Base-by-base conservation (phyloP, 2,113 vertebrate genomes). In the Triplophysa tibetana region DNA sequence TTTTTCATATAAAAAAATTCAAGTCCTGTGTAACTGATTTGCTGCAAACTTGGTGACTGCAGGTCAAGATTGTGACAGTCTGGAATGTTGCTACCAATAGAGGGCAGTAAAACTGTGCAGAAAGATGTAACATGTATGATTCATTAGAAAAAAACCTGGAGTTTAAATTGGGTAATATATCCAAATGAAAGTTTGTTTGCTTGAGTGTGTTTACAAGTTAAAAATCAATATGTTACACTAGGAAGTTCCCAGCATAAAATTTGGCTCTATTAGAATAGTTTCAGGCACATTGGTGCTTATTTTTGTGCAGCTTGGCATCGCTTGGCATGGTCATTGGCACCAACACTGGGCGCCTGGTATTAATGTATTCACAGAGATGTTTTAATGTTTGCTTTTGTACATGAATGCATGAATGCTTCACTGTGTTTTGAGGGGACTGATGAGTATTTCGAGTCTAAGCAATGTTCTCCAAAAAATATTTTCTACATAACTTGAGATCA, bases 21-120 rank as follows among this genome's bases (percentile, higher is more conserved):
- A 33, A 11, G 11, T 6, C 43, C 43, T 45, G 43, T 9, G 8
- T 12, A 2, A 45, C 9, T 9, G 11, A 45, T 45, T 12, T 45
- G 43, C 43, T 1, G 10, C 43, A 45, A 45, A 11, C 0, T 38
- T 9, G 43, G 43, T 45, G 3, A 43, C 11, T 45, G 8, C 10
- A 11, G 43, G 43, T 45, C 8, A 10, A 45, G 43, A 45, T 10
- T 11, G 43, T 12, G 9, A 54, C 50, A 10, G 7, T 9, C 6
- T 58, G 8, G n/a, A n/a, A 17, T 9, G n/a, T 14, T 38, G 6
- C 41, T 21, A 12, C 89, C 92, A 91, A 77, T 77, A 93, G 92
- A 87, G 89, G 52, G 87, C 90, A 86, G 68, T 87, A 77, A 80
- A 84, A 83, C 75, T 79, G 75, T 88, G 75, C 24, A 85, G 66